Base-by-base conservation (phyloP, 2,113 vertebrate species). In the Sminthopsis crassicaudata region DNA sequence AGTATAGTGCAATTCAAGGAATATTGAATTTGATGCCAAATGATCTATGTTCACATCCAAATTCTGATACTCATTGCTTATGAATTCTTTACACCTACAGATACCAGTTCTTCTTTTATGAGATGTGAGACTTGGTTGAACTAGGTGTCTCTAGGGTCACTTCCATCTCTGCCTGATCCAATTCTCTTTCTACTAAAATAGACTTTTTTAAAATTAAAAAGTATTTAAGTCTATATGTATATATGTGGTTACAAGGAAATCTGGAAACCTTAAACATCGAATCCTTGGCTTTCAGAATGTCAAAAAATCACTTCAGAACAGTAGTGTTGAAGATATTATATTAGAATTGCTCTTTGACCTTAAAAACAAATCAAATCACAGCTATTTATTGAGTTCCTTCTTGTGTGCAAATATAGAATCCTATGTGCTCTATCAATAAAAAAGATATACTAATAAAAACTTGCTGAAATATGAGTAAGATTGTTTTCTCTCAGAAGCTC, bases 271-370 rank as follows among this genome's bases (percentile, higher is more conserved):
- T 24, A 89, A 36, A 53, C 6, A 7, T 2, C 4, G 50, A 25
- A 90, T 50, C 30, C 19, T 91, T 96, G 90, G 23, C 48, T 88
- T 53, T 25, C 14, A 50, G 1, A 24, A 52, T 2, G 89, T 36
- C 48, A 91, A 14, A 14, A 1, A 46, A 94, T 90, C 90, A 6
- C 23, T 1, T 91, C 0, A 10, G 53, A 53, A 91, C 26, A 93
- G 12, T 22, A 52, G 55, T 42, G 14, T 5, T 54, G 76, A 92
- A 53, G 23, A 84, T 8, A 23, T 42, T 16, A 84, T 84, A 84
- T 42, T 42, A 16, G n/a, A 84, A 84, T 42, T 84, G 67, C n/a
- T 76, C 16, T 93, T 91, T 95, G 7, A 90, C 93, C 95, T 94
- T 89, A 7, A 52, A 0, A 36, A 53, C 48, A 46, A 92, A 3